These are phyloP conservation scores for Motacilla tschutschensis DNA, from an alignment of 2,113 vertebrate genomes.

Conservation along the genomic window DNA sequence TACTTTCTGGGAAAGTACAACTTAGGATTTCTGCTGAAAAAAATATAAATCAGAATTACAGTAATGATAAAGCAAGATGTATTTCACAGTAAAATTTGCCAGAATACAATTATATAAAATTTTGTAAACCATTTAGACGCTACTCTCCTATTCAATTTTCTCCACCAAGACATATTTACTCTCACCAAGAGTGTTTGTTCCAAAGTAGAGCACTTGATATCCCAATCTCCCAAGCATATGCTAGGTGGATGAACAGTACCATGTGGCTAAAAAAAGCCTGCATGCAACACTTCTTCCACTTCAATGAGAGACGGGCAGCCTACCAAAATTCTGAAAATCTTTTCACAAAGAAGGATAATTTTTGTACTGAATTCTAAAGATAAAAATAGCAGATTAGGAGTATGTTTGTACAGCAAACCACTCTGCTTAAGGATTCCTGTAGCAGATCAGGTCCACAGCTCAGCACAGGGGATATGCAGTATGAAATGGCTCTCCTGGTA, in stretches of 20 bases:
- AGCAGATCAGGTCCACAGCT: background rate
- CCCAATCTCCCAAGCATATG: background rate
- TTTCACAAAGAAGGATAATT: background rate
- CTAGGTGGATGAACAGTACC: background rate
- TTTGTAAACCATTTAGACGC: background rate
- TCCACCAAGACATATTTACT: background rate
- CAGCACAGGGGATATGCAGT: accelerated
- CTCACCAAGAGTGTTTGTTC: background rate
- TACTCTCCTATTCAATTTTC: background rate
- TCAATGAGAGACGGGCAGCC: background rate
- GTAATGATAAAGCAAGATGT: background rate
- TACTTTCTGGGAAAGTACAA: background rate
- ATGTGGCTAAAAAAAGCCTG: background rate
- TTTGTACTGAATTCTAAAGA: background rate
- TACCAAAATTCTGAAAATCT: background rate
- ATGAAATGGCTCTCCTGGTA: background rate
- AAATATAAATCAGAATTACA: background rate
- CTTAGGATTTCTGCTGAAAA: background rate
- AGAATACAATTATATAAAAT: background rate
- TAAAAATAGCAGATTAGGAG: background rate
- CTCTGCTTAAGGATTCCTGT: background rate
- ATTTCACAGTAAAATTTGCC: background rate
- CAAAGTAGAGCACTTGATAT: background rate
- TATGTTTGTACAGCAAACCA: background rate
- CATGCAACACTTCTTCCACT: background rate